Evolutionary conservation across 2,888 invertebrate species (phyloP).

Genomic region (Fragum fragum): DNA sequence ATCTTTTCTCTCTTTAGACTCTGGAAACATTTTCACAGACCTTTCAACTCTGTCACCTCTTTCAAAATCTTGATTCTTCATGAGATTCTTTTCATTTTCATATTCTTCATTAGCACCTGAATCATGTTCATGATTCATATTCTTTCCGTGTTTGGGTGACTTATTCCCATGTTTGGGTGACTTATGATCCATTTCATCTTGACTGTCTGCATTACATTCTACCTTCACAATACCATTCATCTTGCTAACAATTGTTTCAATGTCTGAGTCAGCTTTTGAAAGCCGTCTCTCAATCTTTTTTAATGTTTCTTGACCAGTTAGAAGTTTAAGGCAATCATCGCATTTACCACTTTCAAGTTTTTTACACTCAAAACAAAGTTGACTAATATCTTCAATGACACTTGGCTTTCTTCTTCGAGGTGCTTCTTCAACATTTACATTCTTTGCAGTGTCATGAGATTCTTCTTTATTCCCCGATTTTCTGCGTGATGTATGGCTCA

Average conservation of each 20-base stretch:
- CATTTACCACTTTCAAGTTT: slow-evolving; percentile 38
- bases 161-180: background rate
- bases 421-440: background rate
- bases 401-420: slow-evolving; percentile 31
- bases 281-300: slow-evolving; percentile 43
- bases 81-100: slow-evolving; percentile 19
- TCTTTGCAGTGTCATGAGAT: background rate
- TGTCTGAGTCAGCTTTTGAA: slow-evolving; percentile 24
- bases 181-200: background rate
- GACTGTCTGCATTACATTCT: background rate
- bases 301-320: slow-evolving; percentile 46
- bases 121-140: background rate
- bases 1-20: slow-evolving; percentile 39
- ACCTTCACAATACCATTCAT: slow-evolving; percentile 34
- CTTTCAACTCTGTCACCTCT: slow-evolving; percentile 2
- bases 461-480: background rate
- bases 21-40: slow-evolving; percentile 50
- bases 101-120: background rate
- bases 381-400: slow-evolving; percentile 52
- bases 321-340: slow-evolving; percentile 43
- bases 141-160: background rate
- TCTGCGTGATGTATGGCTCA: background rate
- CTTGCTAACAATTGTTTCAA: slow-evolving; percentile 17
- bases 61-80: slow-evolving; percentile 11
- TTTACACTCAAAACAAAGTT: slow-evolving; percentile 52